phyloP scores from a whole-genome alignment of 2,797 vertebrate genomes.

The Garrulus glandarius region DNA sequence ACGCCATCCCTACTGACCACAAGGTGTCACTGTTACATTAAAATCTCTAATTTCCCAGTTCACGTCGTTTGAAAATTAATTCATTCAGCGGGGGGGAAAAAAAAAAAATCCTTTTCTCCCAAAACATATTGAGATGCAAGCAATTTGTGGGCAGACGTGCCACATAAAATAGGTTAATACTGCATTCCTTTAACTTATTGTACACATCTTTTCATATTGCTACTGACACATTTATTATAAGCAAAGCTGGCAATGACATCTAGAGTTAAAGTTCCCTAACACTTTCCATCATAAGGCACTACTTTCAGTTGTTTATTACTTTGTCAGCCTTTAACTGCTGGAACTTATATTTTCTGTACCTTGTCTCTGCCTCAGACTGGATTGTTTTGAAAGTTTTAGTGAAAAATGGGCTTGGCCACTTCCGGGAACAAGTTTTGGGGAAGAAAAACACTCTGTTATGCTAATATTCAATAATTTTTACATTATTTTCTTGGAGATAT shows the following conservation, averaged over 20 bases:
- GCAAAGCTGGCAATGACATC: slow-evolving; percentile 50
- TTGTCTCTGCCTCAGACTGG: neutral
- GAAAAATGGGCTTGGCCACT: slow-evolving; percentile 8
- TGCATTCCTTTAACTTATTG: neutral
- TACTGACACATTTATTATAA: slow-evolving; percentile 57
- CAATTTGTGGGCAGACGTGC: neutral
- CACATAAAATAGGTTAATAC: slow-evolving; percentile 5
- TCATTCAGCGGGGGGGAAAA: rapidly evolving
- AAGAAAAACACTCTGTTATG: neutral
- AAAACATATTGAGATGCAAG: neutral
- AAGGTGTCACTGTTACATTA: slow-evolving; percentile 64
- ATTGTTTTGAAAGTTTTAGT: slow-evolving; percentile 29
- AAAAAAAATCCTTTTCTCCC: neutral
- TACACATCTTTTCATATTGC: slow-evolving; percentile 36
- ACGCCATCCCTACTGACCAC: slow-evolving; percentile 37
- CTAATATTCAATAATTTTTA: neutral
- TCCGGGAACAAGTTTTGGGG: neutral
- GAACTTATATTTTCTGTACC: slow-evolving; percentile 12
- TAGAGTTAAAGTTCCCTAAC: slow-evolving; percentile 29
- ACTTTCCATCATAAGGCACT: slow-evolving; percentile 32
- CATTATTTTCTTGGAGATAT: neutral
- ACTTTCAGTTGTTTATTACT: slow-evolving; percentile 48
- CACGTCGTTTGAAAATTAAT: neutral
- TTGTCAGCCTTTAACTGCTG: slow-evolving; percentile 18
- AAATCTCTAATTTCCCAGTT: neutral